A percentile compares a stretch with the other conserved stretches of the same genome.
Conservation (phyloP, 1,140 invertebrate species). For the Drosophila nannoptera region DNA sequence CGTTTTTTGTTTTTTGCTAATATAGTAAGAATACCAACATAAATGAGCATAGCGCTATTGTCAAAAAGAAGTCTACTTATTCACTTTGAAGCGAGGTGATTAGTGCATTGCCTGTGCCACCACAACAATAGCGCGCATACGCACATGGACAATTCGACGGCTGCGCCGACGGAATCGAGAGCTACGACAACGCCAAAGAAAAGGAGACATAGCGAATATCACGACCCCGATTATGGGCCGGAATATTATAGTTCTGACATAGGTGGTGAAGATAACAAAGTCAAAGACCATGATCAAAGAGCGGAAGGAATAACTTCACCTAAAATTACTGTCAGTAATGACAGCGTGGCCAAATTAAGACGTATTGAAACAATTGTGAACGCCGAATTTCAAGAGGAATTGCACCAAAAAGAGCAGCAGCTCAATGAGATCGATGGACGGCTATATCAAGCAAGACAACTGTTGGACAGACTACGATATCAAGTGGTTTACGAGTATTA, state of each 20-base stretch:
- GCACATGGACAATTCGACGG: conserved; percentile 66
- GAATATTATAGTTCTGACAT: not conserved
- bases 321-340: not conserved
- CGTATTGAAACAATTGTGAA: conserved; percentile 55
- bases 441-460: conserved; percentile 82
- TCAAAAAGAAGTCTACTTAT: conserved; percentile 32
- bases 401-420: conserved; percentile 80
- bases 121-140: conserved; percentile 27
- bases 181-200: conserved; percentile 53
- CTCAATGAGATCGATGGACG: conserved; percentile 82
- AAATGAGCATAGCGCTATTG: conserved; percentile 55
- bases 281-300: not conserved
- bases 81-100: conserved; percentile 48
- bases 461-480: conserved; percentile 86
- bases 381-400: conserved; percentile 81
- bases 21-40: conserved; percentile 43
- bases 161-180: conserved; percentile 31
- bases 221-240: conserved; percentile 71
- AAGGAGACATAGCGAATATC: conserved; percentile 71
- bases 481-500: conserved; percentile 85
- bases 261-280: conserved; percentile 18
- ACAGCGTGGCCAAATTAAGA: conserved; percentile 17
- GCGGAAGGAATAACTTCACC: not conserved
- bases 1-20: conserved; percentile 51
- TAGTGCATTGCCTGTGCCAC: conserved; percentile 26